Percentiles rank a stretch among this genome's conserved stretches.
phyloP scores from a whole-genome alignment of 2,888 invertebrate species.

The Aphelenchoides bicaudatus region DNA sequence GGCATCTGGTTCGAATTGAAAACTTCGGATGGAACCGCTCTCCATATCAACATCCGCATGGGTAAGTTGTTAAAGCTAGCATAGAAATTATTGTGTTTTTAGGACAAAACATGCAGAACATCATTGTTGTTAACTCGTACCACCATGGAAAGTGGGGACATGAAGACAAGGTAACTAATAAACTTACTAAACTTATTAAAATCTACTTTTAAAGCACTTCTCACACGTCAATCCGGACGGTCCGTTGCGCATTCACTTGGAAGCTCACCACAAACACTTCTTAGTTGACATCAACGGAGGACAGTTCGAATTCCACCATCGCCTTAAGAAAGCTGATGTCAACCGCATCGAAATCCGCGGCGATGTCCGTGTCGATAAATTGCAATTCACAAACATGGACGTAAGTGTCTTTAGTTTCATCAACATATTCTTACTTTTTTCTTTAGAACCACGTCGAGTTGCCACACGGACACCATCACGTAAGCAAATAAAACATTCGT shows the following conservation, averaged over 20 bases:
- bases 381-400: no score
- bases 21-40: conserved; percentile 7
- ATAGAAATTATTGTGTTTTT: no score
- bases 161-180: neutral
- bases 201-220: neutral
- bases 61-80: no score
- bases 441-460: no score
- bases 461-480: no score
- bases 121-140: neutral
- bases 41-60: conserved; percentile 17
- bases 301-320: neutral
- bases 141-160: conserved; percentile 12
- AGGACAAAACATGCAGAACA: conserved; percentile 1
- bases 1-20: conserved; percentile 16
- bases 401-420: no score
- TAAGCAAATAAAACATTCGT: no score
- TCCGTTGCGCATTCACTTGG: conserved; percentile 5
- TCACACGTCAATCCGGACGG: conserved; percentile 5
- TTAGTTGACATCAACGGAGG: conserved; percentile 5
- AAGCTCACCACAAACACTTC: conserved; percentile 2
- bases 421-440: no score
- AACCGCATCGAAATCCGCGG: neutral
- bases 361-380: conserved; percentile 3
- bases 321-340: neutral
- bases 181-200: no score